These are phyloP conservation scores for Tupaia tana DNA, from an alignment of 2,113 vertebrate genomes.

Conservation along the genomic window DNA sequence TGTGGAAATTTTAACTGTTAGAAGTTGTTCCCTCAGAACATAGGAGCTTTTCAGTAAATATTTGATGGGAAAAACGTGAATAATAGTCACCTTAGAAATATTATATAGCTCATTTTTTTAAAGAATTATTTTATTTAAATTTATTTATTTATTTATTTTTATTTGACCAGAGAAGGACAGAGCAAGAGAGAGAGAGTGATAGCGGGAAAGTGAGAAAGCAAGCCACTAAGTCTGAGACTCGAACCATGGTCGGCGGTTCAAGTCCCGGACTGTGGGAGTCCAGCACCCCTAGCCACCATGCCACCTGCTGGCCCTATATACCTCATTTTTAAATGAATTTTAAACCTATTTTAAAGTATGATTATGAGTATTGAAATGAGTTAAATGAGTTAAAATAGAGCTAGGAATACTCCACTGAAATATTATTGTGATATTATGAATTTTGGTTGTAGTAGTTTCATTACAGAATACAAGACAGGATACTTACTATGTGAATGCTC, in stretches of 20 bases:
- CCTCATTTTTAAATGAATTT: neutral
- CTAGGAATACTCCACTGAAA: neutral
- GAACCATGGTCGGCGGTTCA: no score
- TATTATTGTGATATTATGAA: neutral
- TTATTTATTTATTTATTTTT: neutral
- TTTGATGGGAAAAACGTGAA: constrained; percentile 2
- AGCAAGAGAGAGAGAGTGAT: no score
- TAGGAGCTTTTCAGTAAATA: neutral
- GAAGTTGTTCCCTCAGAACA: neutral
- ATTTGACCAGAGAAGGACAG: no score
- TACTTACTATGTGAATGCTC: neutral
- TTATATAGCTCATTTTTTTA: neutral
- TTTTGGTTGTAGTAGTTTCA: neutral
- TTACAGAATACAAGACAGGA: neutral
- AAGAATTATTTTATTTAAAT: neutral
- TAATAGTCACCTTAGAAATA: neutral
- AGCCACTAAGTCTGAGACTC: no score
- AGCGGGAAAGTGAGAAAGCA: no score
- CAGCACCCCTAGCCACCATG: no score
- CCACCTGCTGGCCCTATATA: neutral
- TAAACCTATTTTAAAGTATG: neutral
- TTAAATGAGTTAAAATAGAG: neutral
- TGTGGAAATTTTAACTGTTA: neutral
- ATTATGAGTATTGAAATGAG: neutral
- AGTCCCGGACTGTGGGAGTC: no score